These are phyloP conservation scores for Archivesica marissinica DNA, from an alignment of 1,140 invertebrate genomes.

Conservation along the genomic window DNA sequence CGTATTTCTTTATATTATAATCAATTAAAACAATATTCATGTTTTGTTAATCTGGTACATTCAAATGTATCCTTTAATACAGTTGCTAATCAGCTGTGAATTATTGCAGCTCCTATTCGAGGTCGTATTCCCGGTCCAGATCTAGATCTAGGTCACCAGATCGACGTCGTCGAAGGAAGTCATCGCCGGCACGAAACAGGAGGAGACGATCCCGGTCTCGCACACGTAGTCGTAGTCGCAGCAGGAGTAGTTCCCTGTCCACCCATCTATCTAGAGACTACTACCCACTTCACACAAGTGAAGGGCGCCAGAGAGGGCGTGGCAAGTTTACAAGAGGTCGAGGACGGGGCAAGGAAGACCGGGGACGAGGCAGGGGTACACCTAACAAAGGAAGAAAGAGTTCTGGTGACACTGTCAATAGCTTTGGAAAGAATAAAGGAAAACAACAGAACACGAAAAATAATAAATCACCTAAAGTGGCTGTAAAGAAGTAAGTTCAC, in stretches of 20 bases:
- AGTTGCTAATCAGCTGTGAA: background rate
- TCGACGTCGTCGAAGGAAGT: slow-evolving; percentile 68
- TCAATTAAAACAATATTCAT: too few relatives aligned
- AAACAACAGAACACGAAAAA: slow-evolving; percentile 60
- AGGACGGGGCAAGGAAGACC: slow-evolving; percentile 64
- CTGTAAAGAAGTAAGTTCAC: background rate
- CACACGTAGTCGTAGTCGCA: slow-evolving; percentile 57
- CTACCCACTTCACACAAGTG: background rate
- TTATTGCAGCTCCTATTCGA: slow-evolving; percentile 78
- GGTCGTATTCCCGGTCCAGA: slow-evolving; percentile 84
- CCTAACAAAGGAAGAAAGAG: slow-evolving; percentile 18
- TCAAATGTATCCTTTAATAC: too few relatives aligned
- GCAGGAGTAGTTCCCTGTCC: slow-evolving; percentile 37
- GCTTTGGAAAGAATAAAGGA: slow-evolving; percentile 44
- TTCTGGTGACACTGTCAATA: slow-evolving; percentile 10
- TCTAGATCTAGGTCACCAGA: slow-evolving; percentile 80
- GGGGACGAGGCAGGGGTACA: background rate
- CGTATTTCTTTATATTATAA: background rate
- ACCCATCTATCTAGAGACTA: slow-evolving; percentile 26
- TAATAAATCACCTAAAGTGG: slow-evolving; percentile 58
- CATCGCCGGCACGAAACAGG: slow-evolving; percentile 77
- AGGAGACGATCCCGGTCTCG: slow-evolving; percentile 84
- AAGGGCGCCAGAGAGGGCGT: slow-evolving; percentile 59
- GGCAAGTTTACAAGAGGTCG: slow-evolving; percentile 53
- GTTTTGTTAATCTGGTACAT: too few relatives aligned